A percentile compares a stretch with the other conserved stretches of the same genome.
Evolutionary conservation across 2,888 invertebrate genomes (phyloP).

Genomic region (Drosophila neotestacea): DNA sequence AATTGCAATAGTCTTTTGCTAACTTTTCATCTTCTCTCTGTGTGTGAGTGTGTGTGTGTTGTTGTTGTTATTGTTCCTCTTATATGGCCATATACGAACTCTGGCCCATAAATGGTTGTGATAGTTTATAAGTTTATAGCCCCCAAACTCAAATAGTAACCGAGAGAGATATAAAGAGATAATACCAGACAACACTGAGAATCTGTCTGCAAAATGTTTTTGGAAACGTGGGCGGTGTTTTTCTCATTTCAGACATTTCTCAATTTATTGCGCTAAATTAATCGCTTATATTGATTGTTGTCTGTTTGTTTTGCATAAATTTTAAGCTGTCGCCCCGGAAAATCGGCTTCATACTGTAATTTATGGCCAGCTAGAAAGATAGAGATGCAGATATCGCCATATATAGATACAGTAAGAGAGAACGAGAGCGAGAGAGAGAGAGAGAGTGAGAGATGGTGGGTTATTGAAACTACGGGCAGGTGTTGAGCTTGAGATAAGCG

Average conservation of each 20-base stretch:
- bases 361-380: constrained; percentile 8
- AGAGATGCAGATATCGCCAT: background rate
- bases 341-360: constrained; percentile 26
- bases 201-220: background rate
- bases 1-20: constrained; percentile 1
- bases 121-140: constrained; percentile 17
- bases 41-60: too few relatives aligned
- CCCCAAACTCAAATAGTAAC: constrained; percentile 18
- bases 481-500: constrained; percentile 42
- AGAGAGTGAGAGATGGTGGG: background rate
- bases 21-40: background rate
- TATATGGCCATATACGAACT: constrained; percentile 9
- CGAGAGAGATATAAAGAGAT: constrained; percentile 4
- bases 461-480: constrained; percentile 30
- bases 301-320: constrained; percentile 54
- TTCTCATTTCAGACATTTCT: constrained; percentile 27
- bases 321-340: constrained; percentile 42
- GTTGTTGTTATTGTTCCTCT: background rate
- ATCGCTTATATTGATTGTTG: constrained; percentile 67
- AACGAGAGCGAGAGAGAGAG: background rate
- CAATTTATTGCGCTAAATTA: constrained; percentile 54
- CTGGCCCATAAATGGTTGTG: constrained; percentile 52
- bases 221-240: constrained; percentile 8
- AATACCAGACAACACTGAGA: constrained; percentile 6
- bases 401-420: too few relatives aligned